These are phyloP conservation scores for Jacana jacana DNA, from an alignment of 2,113 vertebrate genomes.

Conservation along the genomic window DNA sequence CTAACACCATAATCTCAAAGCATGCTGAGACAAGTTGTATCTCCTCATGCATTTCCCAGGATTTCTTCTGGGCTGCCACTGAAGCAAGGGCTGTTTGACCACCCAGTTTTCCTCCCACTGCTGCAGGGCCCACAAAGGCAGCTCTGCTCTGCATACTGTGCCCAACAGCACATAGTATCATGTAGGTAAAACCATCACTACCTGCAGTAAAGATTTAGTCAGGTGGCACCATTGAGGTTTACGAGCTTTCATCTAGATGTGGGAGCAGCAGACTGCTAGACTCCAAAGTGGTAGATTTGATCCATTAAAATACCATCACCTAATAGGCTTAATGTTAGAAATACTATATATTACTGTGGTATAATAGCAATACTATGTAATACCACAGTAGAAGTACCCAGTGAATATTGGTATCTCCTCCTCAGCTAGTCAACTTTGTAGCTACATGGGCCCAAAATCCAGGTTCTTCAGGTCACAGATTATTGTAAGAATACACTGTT, in stretches of 20 bases:
- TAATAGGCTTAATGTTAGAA: neutral
- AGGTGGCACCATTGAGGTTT: neutral
- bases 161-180: neutral
- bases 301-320: neutral
- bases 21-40: neutral
- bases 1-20: conserved; percentile 18
- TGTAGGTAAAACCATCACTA: neutral
- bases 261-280: neutral
- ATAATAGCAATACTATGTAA: too few relatives aligned
- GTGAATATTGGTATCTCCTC: neutral
- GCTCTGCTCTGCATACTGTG: neutral
- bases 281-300: neutral
- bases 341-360: neutral
- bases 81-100: neutral
- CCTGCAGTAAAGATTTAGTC: neutral
- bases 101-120: neutral
- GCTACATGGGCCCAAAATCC: neutral
- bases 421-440: neutral
- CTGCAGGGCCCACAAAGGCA: neutral
- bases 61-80: neutral
- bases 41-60: neutral
- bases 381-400: too few relatives aligned
- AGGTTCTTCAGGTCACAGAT: neutral
- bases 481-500: neutral
- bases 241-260: neutral